A percentile compares a stretch with the other conserved stretches of the same genome.
Evolutionary conservation across 2,113 vertebrate species (phyloP).

Genomic region (Otolemur garnettii): DNA sequence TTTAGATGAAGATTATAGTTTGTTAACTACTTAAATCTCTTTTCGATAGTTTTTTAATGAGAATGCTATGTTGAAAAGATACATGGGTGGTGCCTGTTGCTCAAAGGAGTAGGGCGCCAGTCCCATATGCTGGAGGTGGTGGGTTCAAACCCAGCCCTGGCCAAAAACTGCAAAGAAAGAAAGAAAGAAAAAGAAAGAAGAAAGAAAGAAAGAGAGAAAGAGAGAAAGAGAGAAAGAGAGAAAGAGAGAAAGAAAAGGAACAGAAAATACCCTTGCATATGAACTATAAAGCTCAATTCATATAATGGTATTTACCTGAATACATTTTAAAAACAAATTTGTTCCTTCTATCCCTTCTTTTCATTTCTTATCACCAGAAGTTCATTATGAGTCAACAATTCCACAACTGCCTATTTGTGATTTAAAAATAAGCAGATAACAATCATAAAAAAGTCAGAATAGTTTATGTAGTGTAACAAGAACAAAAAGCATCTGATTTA

Average conservation of each 20-base stretch:
- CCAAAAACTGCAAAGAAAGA: too few relatives aligned
- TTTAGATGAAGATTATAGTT: neutral
- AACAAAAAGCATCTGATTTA: neutral
- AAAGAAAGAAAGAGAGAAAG: too few relatives aligned
- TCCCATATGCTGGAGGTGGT: too few relatives aligned
- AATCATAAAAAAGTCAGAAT: neutral
- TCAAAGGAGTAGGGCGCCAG: too few relatives aligned
- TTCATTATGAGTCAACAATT: neutral
- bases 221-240: too few relatives aligned
- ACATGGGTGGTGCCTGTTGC: neutral
- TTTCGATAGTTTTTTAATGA: neutral
- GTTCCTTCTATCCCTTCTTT: neutral
- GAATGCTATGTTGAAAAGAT: neutral
- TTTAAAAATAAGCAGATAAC: neutral
- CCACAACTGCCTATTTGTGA: neutral
- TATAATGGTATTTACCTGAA: neutral
- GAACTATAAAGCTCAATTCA: neutral
- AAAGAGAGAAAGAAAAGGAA: neutral
- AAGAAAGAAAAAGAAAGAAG: neutral
- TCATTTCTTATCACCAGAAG: neutral
- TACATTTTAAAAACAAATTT: slow-evolving; percentile 23
- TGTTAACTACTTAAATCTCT: neutral
- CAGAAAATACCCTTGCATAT: neutral
- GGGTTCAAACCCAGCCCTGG: too few relatives aligned
- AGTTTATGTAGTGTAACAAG: neutral